Evolutionary conservation across 2,888 invertebrate species (phyloP), one percentile per base, ranked within the genome.

Genomic region (Cheilosia grossa): DNA sequence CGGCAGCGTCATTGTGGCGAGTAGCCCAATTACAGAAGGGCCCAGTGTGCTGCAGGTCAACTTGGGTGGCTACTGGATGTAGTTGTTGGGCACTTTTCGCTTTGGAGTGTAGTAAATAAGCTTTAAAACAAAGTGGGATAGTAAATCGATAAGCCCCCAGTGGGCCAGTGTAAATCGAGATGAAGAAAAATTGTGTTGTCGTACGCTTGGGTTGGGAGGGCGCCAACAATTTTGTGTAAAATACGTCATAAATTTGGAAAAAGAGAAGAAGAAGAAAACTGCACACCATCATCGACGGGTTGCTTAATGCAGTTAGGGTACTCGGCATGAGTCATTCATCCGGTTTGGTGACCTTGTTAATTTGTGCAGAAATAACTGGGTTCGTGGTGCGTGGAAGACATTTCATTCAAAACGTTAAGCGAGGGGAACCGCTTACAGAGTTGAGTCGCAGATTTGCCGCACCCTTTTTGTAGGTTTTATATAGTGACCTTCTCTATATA

Each of bases 151-250:
- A 63, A 17, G 56, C 21, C 37, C 74, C 44, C 74, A 56, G 66
- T 58, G 67, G 82, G 67, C 58, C 63, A 59, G 21, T 56, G 27
- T 37, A 53, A 80, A 59, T 73, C 74, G n/a, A 69, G 82, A 72
- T 42, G 72, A 61, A 72, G 33, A 27, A 40, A 59, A 40, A 37
- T 24, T 49, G 27, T 51, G n/a, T n/a, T 49, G 69, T 19, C 51
- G 24, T 40, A 47, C 1, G 30, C 9, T 64, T 82, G 58, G 37
- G 61, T 69, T 82, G 82, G 79, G 42, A 63, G 51, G 73, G 73
- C 79, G 78, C 82, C 82, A 82, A 49, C 21, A 78, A 64, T 67
- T 67, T 82, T 37, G 63, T 30, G 49, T 75, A 58, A 67, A 64
- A 54, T 73, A 67, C 54, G 73, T 73, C 82, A 73, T 73, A 67